Evolutionary conservation across 2,888 invertebrate genomes (phyloP), one percentile per base, ranked within the genome.

Genomic region (Sclerodermus sp.): DNA sequence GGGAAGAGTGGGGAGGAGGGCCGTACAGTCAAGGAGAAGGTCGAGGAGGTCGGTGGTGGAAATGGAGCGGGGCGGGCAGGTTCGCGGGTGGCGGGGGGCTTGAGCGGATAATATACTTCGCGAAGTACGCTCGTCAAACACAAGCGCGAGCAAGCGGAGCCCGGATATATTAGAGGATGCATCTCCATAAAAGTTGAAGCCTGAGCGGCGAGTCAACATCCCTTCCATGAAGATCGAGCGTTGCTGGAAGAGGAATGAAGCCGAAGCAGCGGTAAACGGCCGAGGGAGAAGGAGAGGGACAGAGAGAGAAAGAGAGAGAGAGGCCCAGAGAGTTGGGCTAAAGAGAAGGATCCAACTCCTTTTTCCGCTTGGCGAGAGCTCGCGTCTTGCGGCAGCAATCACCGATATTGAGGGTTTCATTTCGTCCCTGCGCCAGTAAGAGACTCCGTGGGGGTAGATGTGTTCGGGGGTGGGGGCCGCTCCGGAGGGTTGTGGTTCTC

Each of bases 401-500:
- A 76, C 76, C 74, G 74, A 77, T 77, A 77, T 77, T 77, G 76
- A 77, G 72, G 73, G 68, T 76, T 77, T 77, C 76, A 76, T 77
- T 77, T 77, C 76, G 68, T 74, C 69, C 70, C 68, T 68, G 23
- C 53, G 53, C 44, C 41, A 53, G 56, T 45, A 49, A 62, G 57
- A 55, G 57, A 42, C 45, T 36, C 15, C 10, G 23, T 34, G 40
- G 18, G 43, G 53, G 31, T 23, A 23, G 32, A 38, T 5, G 15
- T 14, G 38, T 2, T 5, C 16, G 16, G 42, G 48, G 39, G 43
- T 3, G 42, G 38, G 39, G 48, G 17, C n/a, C 9, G 45, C 41
- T 46, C 10, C 34, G 39, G 47, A 15, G 38, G 14, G 14, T 15
- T 13, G 10, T 16, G 38, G 16, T 38, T n/a, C 46, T 34, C 49